Percentiles rank a stretch among this genome's conserved stretches.
phyloP scores from a whole-genome alignment of 2,888 invertebrate species.

The Gibbula magus region DNA sequence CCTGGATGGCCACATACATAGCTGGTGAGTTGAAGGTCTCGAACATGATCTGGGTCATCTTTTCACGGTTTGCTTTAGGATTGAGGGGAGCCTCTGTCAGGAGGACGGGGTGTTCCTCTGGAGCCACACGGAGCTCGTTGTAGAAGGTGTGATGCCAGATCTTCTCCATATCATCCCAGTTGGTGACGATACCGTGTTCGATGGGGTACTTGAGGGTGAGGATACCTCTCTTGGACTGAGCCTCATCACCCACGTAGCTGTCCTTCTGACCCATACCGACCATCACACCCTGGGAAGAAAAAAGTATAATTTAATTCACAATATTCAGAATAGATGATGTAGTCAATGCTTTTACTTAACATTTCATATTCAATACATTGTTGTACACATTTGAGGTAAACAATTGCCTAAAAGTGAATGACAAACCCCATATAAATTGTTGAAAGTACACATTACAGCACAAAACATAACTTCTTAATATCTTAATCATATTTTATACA shows the following conservation, averaged over 20 bases:
- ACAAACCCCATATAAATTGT: too few relatives aligned
- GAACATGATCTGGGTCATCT: slow-evolving; percentile 83
- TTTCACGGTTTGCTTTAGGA: slow-evolving; percentile 89
- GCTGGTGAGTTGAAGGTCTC: slow-evolving; percentile 92
- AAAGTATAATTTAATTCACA: too few relatives aligned
- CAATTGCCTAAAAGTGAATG: too few relatives aligned
- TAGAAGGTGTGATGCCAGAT: slow-evolving; percentile 74
- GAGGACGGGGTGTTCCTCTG: slow-evolving; percentile 89
- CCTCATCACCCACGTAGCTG: slow-evolving; percentile 70
- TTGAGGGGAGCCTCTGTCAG: slow-evolving; percentile 91
- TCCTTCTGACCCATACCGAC: slow-evolving; percentile 69
- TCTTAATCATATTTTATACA: too few relatives aligned
- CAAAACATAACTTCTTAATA: too few relatives aligned
- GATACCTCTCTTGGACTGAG: slow-evolving; percentile 70
- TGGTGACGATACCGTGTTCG: slow-evolving; percentile 72
- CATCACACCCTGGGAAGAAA: slow-evolving; percentile 49
- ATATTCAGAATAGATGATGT: too few relatives aligned
- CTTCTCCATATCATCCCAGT: slow-evolving; percentile 74
- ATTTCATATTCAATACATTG: too few relatives aligned
- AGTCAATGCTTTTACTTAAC: too few relatives aligned
- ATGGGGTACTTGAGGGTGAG: slow-evolving; percentile 72
- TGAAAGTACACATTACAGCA: too few relatives aligned
- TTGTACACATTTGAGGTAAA: too few relatives aligned
- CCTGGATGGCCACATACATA: slow-evolving; percentile 95
- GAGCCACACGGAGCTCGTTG: slow-evolving; percentile 76